phyloP scores from a whole-genome alignment of 1,140 invertebrate genomes.

The Zophobas morio region DNA sequence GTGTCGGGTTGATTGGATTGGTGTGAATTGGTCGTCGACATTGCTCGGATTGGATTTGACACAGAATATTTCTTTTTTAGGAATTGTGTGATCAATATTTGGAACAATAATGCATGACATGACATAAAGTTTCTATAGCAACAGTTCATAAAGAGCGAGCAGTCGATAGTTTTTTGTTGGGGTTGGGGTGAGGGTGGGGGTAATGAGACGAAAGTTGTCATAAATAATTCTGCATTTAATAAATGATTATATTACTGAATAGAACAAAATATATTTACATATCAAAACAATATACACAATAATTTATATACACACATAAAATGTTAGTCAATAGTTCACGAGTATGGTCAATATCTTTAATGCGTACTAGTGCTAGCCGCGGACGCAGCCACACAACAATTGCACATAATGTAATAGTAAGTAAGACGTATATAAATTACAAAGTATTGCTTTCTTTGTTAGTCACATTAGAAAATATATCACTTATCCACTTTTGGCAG shows the following conservation, averaged over 20 bases:
- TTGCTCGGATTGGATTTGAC: slow-evolving; percentile 17
- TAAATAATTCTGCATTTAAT: slow-evolving; percentile 65
- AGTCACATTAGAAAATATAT: slow-evolving; percentile 79
- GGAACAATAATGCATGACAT: slow-evolving; percentile 24
- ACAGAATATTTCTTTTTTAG: slow-evolving; percentile 33
- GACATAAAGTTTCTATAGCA: slow-evolving; percentile 46
- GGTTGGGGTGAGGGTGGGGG: neutral
- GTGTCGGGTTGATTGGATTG: neutral
- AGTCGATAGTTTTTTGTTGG: neutral
- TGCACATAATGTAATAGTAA: slow-evolving; percentile 64
- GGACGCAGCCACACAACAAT: slow-evolving; percentile 62
- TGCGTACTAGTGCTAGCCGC: slow-evolving; percentile 60
- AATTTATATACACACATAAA: slow-evolving; percentile 66
- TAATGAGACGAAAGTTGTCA: slow-evolving; percentile 39
- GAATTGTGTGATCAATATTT: slow-evolving; percentile 32
- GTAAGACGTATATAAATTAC: slow-evolving; percentile 75
- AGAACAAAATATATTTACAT: slow-evolving; percentile 68
- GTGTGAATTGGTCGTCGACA: slow-evolving; percentile 1
- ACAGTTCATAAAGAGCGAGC: slow-evolving; percentile 15
- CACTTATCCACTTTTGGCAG: slow-evolving; percentile 70
- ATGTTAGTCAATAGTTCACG: slow-evolving; percentile 61
- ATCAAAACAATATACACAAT: slow-evolving; percentile 68
- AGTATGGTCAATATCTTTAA: slow-evolving; percentile 58
- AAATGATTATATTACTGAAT: slow-evolving; percentile 67
- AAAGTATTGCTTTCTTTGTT: slow-evolving; percentile 77